Base-by-base conservation (phyloP, 1,140 invertebrate species). In the Drosophila pseudoobscura region DNA sequence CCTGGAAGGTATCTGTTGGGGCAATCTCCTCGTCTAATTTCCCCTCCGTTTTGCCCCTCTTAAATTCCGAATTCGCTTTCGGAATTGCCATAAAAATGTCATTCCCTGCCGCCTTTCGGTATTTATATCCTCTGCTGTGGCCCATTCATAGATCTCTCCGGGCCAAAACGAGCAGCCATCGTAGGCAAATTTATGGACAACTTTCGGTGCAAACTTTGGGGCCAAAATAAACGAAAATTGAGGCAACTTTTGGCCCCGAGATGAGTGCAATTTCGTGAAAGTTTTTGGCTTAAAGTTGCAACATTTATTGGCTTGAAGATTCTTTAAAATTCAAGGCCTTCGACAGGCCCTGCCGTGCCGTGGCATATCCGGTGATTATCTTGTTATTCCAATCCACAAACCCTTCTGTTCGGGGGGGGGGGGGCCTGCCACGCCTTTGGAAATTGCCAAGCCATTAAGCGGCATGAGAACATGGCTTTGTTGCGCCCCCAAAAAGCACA, bases 381-480 rank as follows among this genome's bases (percentile, higher is more conserved):
- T 39, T 3, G 35, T 39, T 39, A 39, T 39, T 13, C 35, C 11
- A 39, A 39, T 17, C 52, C 41, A 43, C 63, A 69, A 69, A 50
- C 52, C 52, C 64, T 69, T 69, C 6, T 52, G 26, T 17, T 17
- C 17, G 17, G 0, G 0, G 17, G 17, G 17, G 17, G 17, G 17
- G 17, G 1, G 17, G 20, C 24, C 45, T 59, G 47, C 70, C 70
- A 64, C 71, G 52, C 70, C 70, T 74, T 35, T 49, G 9, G 44
- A 74, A 74, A 73, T 74, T 75, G 59, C 43, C 70, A 74, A 63
- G n/a, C 70, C 71, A 75, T 75, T 75, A 75, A 75, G 70, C 56
- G 56, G 59, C 49, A 53, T 65, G 71, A 26, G 61, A 56, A 39
- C 35, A 39, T 15, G 15, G 15, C 15, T 66, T 75, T 9, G 53